These are phyloP conservation scores for Eupithecia insigniata DNA, from an alignment of 2,888 invertebrate species.

Conservation along the genomic window DNA sequence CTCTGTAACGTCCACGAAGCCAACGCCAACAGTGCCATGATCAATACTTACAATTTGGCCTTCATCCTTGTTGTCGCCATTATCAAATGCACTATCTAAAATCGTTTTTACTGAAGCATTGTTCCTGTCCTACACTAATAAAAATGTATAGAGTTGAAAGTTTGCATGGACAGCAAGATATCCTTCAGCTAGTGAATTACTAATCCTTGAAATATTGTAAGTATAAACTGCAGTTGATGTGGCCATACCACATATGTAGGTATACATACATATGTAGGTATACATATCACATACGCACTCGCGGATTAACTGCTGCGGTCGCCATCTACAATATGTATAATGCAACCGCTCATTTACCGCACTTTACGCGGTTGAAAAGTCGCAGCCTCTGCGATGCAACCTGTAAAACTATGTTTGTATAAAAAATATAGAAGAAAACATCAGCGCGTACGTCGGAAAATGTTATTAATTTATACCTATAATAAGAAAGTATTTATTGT, in stretches of 20 bases:
- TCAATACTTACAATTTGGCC: constrained; percentile 48
- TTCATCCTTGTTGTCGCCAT: constrained; percentile 38
- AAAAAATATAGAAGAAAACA: neutral
- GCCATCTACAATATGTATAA: neutral
- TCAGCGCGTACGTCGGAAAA: neutral
- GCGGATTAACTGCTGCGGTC: neutral
- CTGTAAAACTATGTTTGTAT: neutral
- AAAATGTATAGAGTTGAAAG: neutral
- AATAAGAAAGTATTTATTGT: neutral
- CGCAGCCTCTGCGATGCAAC: neutral
- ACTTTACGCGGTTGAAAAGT: neutral
- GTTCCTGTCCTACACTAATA: neutral
- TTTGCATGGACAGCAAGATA: too few relatives aligned
- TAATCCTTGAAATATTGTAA: neutral
- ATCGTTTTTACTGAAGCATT: neutral
- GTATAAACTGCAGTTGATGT: neutral
- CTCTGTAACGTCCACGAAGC: constrained; percentile 56
- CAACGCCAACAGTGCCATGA: constrained; percentile 55
- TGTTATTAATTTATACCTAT: neutral
- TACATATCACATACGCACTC: neutral
- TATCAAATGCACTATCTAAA: constrained; percentile 33
- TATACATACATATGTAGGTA: too few relatives aligned
- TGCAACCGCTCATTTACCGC: neutral
- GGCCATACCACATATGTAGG: neutral
- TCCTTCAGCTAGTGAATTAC: neutral